Evolutionary conservation across 2,113 vertebrate species (phyloP).

Genomic region (Pomatorhinus ruficollis): DNA sequence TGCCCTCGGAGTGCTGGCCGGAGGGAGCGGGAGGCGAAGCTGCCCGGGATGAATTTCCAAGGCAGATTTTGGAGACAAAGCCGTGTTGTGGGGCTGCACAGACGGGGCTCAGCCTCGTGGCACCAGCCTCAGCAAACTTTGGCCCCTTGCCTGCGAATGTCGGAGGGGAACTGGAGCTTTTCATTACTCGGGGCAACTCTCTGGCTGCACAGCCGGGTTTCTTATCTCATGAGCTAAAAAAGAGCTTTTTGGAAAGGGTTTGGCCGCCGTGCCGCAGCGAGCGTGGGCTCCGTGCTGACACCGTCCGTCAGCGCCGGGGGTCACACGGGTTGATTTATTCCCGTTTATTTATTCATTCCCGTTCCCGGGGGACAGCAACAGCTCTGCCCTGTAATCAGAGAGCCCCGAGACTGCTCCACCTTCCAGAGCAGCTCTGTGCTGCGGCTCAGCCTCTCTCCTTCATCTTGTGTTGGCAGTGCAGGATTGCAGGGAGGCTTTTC

Average conservation of each 20-base stretch:
- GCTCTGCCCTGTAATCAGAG: fast-evolving
- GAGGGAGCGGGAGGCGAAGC: background rate
- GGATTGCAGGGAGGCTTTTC: fast-evolving
- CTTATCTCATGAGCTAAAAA: background rate
- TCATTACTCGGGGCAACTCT: background rate
- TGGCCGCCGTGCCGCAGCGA: background rate
- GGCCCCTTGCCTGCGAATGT: background rate
- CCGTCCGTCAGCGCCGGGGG: fast-evolving
- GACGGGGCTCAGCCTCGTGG: background rate
- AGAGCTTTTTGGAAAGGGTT: background rate
- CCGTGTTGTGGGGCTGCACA: background rate
- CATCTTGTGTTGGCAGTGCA: fast-evolving
- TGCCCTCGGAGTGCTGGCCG: fast-evolving
- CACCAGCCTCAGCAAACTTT: background rate
- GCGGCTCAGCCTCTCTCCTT: background rate
- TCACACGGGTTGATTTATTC: background rate
- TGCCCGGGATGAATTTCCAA: background rate
- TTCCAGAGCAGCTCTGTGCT: background rate
- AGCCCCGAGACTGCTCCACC: background rate
- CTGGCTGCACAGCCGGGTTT: background rate
- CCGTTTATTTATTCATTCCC: background rate
- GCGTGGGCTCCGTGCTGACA: background rate
- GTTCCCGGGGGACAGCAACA: background rate
- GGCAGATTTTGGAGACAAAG: background rate
- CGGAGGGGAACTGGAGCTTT: background rate